Conservation (phyloP, 2,797 vertebrate genomes). For the Eospalax fontanierii region DNA sequence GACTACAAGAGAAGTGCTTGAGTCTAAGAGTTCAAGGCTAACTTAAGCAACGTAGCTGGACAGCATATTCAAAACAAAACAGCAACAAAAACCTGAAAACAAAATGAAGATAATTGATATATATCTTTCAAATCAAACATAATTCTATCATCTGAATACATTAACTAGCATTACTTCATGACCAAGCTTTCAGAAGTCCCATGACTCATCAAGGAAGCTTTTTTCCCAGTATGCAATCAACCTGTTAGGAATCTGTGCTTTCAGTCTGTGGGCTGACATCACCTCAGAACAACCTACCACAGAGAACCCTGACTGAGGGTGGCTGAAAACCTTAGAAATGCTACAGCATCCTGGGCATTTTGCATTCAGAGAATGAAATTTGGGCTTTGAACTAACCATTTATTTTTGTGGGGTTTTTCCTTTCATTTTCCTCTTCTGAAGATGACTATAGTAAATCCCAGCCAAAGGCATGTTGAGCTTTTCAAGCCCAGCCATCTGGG, state of each 20-base stretch:
- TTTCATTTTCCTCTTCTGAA: background rate
- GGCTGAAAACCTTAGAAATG: background rate
- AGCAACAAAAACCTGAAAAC: background rate
- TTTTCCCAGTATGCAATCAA: too few relatives aligned
- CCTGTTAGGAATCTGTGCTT: background rate
- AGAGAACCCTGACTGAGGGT: background rate
- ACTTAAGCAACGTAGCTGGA: background rate
- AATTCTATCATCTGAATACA: background rate
- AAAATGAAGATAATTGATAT: background rate
- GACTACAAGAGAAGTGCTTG: background rate
- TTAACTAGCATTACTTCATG: background rate
- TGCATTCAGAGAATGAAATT: background rate
- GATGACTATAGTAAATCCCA: background rate
- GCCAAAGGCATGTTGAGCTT: background rate
- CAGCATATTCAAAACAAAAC: background rate
- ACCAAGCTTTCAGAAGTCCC: background rate
- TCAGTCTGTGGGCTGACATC: background rate
- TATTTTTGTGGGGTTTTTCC: background rate
- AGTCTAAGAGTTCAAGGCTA: background rate
- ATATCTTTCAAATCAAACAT: background rate
- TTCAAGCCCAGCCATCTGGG: background rate
- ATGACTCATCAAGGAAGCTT: background rate
- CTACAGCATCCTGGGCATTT: background rate
- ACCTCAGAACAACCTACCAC: background rate
- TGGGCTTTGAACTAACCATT: background rate